phyloP scores from a whole-genome alignment of 2,888 invertebrate genomes.

The Priocnemis perturbator region DNA sequence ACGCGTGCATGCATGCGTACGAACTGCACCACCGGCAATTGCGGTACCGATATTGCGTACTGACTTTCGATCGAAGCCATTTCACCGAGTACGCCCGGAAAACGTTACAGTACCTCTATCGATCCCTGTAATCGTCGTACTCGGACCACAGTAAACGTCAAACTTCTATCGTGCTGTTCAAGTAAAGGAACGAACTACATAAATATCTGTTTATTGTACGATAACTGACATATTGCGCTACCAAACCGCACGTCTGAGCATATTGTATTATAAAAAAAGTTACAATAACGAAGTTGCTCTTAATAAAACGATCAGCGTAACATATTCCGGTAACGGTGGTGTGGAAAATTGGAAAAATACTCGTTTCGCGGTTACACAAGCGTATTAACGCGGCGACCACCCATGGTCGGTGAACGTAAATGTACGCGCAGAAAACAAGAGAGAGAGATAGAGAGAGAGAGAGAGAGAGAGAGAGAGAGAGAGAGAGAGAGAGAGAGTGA shows the following conservation, averaged over 20 bases:
- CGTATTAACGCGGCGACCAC: neutral
- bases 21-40: constrained; percentile 15
- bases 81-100: neutral
- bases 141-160: no score
- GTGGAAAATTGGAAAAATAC: neutral
- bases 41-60: constrained; percentile 8
- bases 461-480: neutral
- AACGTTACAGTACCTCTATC: constrained; percentile 7
- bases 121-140: no score
- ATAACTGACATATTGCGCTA: no score
- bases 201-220: no score
- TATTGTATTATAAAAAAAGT: no score
- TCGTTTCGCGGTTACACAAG: neutral
- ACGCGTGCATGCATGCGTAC: constrained; percentile 58
- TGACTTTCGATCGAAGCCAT: constrained; percentile 4
- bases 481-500: neutral
- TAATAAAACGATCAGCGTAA: neutral
- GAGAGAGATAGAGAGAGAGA: no score
- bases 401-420: neutral
- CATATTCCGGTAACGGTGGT: neutral
- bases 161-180: no score
- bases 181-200: no score
- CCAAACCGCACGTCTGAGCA: no score
- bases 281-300: no score
- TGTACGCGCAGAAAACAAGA: neutral